A percentile compares a stretch with the other conserved stretches of the same genome.
phyloP scores from a whole-genome alignment of 2,888 invertebrate species.

The Limulus polyphemus region DNA sequence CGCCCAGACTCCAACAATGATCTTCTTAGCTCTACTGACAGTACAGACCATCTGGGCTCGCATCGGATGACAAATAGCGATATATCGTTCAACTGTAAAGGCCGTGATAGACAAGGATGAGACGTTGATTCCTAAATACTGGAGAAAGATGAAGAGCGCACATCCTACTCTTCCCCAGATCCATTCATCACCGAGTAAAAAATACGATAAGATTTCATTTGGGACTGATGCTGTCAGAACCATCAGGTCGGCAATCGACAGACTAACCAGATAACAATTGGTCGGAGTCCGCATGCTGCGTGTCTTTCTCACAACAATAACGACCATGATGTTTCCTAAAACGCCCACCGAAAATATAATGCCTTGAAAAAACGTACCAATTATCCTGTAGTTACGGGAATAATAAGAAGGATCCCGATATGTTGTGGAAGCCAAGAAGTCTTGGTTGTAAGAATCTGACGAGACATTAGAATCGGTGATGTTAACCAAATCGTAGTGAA shows the following conservation, averaged over 20 bases:
- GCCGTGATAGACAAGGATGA: slow-evolving; percentile 49
- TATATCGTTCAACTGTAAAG: slow-evolving; percentile 51
- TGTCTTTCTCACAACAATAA: slow-evolving; percentile 41
- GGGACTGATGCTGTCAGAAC: slow-evolving; percentile 47
- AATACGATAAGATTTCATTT: slow-evolving; percentile 44
- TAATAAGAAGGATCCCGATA: too few species aligned
- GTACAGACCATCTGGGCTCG: slow-evolving; percentile 47
- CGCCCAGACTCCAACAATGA: slow-evolving; percentile 46
- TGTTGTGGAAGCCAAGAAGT: too few species aligned
- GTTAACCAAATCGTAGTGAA: too few species aligned
- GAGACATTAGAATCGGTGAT: too few species aligned
- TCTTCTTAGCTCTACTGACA: slow-evolving; percentile 46
- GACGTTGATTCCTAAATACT: slow-evolving; percentile 49
- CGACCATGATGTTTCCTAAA: slow-evolving; percentile 45
- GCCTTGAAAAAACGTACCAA: slow-evolving; percentile 29
- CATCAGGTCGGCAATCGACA: slow-evolving; percentile 47
- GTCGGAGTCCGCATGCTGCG: slow-evolving; percentile 46
- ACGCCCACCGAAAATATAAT: slow-evolving; percentile 44
- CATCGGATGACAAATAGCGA: slow-evolving; percentile 51
- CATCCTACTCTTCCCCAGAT: slow-evolving; percentile 44
- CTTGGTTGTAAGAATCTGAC: too few species aligned
- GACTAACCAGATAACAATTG: slow-evolving; percentile 49
- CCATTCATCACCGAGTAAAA: slow-evolving; percentile 41
- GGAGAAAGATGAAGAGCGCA: slow-evolving; percentile 43
- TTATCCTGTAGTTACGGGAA: too few species aligned